Base-by-base conservation (phyloP, 2,888 invertebrate genomes). In the Dolichopus griseipennis region DNA sequence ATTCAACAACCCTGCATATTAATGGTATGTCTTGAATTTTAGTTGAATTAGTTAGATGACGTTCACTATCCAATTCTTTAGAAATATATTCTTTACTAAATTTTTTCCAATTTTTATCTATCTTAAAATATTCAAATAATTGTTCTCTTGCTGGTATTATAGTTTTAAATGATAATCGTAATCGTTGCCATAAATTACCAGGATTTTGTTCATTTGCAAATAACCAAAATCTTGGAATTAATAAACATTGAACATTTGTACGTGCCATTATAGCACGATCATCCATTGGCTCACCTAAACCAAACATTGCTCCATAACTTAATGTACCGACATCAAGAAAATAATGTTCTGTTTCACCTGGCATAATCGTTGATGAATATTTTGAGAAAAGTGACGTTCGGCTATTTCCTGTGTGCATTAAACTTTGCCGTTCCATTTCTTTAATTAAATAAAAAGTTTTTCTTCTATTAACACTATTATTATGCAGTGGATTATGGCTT, bases 161-260 rank as follows among this genome's bases (percentile, higher is more conserved):
- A 8, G 75, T 73, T 22, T 79, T 73, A 18, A 81, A 68, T 66
- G 78, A 78, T 67, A 79, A 76, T 21, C 75, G 70, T 66, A 78
- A 74, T 6, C 80, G 73, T 66, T 79, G 78, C 81, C 81, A 81
- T 22, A 81, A 73, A 69, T 81, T 80, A 15, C 78, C 80, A 0
- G 77, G 77, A 71, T 81, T 81, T 72, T 80, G 79, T 7, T 75
- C 70, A 21, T 75, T 85, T 72, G 88, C 86, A 61, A 87, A 75
- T 21, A 91, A 80, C 87, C 89, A 91, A 74, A 87, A 87, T 70
- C 86, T 85, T 0, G 91, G 91, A 68, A 91, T 78, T 61, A 89
- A 78, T 75, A 91, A 82, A 73, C 90, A 90, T 72, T 85, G 85
- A 7, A 88, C 86, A 0, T 84, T 84, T 0, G 85, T 86, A 63